Conservation (phyloP, 2,888 invertebrate genomes). For the Xanthia icteritia region DNA sequence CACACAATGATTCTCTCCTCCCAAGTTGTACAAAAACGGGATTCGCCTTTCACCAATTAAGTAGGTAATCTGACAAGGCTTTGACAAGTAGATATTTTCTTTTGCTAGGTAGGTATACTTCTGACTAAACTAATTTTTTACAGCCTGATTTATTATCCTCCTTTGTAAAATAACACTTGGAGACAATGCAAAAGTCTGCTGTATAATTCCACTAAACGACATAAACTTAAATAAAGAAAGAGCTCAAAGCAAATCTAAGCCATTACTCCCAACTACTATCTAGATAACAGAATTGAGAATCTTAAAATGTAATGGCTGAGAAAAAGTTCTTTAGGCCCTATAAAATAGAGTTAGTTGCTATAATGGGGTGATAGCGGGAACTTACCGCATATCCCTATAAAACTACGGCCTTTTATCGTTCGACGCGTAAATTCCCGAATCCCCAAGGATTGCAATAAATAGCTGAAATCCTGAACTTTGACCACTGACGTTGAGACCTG, state of each 20-base stretch:
- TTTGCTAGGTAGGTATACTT: neutral
- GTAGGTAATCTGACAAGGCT: neutral
- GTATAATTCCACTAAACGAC: constrained; percentile 24
- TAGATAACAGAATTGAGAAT: constrained; percentile 59
- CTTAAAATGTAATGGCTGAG: constrained; percentile 57
- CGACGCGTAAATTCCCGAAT: constrained; percentile 85
- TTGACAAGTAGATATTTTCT: neutral
- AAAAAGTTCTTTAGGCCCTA: constrained; percentile 63
- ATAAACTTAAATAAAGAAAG: constrained; percentile 40
- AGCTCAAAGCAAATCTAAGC: constrained; percentile 33
- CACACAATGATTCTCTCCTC: neutral
- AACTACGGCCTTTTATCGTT: constrained; percentile 82
- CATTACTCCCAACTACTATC: constrained; percentile 39
- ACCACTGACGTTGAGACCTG: constrained; percentile 82
- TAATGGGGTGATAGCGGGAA: constrained; percentile 64
- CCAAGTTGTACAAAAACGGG: neutral
- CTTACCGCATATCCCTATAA: constrained; percentile 69
- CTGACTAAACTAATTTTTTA: neutral
- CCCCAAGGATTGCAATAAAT: constrained; percentile 88
- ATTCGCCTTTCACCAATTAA: too few relatives aligned
- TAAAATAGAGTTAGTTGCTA: constrained; percentile 66
- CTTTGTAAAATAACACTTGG: neutral
- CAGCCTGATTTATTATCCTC: neutral
- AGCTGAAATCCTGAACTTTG: constrained; percentile 88
- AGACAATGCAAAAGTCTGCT: constrained; percentile 24